A percentile compares a stretch with the other conserved stretches of the same genome.
phyloP scores from a whole-genome alignment of 2,113 vertebrate species.

The Paradoxurus hermaphroditus region DNA sequence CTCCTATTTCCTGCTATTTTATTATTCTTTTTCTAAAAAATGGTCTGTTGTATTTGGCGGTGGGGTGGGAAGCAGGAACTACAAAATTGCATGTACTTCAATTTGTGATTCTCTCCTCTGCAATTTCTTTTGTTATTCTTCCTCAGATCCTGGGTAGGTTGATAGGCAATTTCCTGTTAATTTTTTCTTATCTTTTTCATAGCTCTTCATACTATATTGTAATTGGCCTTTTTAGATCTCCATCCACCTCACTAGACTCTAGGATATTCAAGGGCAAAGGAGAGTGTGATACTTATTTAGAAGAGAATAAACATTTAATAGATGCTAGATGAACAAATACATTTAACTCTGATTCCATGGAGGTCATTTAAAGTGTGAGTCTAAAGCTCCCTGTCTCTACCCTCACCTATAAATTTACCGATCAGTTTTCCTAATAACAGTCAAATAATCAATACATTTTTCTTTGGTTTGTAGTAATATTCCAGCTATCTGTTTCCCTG shows the following conservation, averaged over 20 bases:
- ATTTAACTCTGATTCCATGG: not conserved
- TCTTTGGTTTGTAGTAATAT: not conserved
- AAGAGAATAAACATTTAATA: not conserved
- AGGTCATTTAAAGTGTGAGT: not conserved
- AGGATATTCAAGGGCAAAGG: not conserved
- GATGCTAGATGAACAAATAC: not conserved
- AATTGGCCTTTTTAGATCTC: not conserved
- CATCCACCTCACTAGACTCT: not conserved
- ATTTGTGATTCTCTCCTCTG: not conserved
- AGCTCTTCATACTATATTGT: not conserved
- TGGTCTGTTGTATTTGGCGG: not conserved
- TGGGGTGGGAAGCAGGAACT: not conserved
- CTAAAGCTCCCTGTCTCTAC: not conserved
- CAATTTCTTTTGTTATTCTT: not conserved
- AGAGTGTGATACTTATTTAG: not conserved
- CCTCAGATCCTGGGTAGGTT: not conserved
- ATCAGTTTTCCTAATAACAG: not conserved
- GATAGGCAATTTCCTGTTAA: not conserved
- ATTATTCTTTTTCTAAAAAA: not conserved
- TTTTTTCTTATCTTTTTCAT: not conserved
- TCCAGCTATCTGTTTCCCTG: not conserved
- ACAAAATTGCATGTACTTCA: not conserved
- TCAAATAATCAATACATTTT: not conserved
- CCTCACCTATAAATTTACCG: not conserved
- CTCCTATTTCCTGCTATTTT: not conserved